Conservation (phyloP, 1,140 invertebrate genomes). For the Papilio dardanus region DNA sequence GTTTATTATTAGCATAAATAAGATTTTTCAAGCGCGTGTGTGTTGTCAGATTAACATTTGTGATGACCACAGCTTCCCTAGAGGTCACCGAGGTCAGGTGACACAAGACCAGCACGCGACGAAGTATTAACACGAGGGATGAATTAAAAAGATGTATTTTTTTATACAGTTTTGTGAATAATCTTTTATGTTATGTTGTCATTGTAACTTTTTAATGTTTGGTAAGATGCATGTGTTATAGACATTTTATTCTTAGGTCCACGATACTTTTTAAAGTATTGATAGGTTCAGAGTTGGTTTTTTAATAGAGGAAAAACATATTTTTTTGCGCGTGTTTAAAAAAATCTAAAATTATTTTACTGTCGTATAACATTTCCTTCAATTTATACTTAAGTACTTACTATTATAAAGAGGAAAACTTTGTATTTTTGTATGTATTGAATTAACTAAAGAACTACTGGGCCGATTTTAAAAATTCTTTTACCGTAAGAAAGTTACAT, state of each 20-base stretch:
- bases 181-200: not conserved
- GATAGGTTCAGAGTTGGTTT: too few relatives aligned
- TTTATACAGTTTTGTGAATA: not conserved
- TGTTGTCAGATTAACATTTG: conserved; percentile 3
- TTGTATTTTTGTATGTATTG: too few relatives aligned
- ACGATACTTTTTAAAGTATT: not conserved
- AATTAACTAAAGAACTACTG: too few relatives aligned
- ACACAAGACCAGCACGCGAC: conserved; percentile 48
- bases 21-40: conserved; percentile 8
- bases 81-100: conserved; percentile 51
- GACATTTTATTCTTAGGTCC: not conserved
- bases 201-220: not conserved
- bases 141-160: not conserved
- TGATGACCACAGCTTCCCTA: conserved; percentile 43
- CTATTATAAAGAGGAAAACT: too few relatives aligned
- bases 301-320: too few relatives aligned
- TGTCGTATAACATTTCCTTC: not conserved
- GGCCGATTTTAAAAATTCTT: too few relatives aligned
- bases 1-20: not conserved
- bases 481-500: too few relatives aligned
- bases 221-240: not conserved
- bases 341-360: too few relatives aligned
- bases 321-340: too few relatives aligned
- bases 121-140: not conserved
- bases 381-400: not conserved